These are phyloP conservation scores for Leptosomus discolor DNA, from an alignment of 2,113 vertebrate species.

Conservation along the genomic window DNA sequence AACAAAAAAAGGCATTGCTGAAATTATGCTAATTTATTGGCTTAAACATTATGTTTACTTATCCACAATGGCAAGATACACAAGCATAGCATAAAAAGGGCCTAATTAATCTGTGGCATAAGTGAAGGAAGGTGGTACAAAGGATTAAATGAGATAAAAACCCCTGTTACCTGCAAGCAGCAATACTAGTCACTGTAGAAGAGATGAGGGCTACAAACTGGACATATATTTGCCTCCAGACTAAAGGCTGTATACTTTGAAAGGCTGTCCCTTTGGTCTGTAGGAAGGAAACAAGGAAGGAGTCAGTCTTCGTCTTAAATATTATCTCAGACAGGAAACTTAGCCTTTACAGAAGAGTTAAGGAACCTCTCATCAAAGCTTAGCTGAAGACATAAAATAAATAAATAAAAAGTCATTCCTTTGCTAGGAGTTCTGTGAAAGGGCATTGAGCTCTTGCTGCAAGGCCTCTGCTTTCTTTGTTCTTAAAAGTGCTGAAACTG, in stretches of 20 bases:
- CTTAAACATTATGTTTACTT: neutral
- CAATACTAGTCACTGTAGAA: neutral
- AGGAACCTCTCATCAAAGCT: constrained; percentile 38
- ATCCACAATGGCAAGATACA: neutral
- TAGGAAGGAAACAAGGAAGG: constrained; percentile 29
- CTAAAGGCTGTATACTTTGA: neutral
- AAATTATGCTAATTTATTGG: neutral
- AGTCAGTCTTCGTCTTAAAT: neutral
- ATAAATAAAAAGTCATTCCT: constrained; percentile 23
- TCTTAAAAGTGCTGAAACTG: constrained; percentile 1
- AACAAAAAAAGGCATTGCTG: neutral
- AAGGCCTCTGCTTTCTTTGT: constrained; percentile 1
- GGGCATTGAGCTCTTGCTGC: neutral
- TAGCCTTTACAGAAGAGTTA: neutral
- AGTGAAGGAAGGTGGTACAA: neutral
- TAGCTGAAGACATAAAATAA: constrained; percentile 20
- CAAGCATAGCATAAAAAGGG: neutral
- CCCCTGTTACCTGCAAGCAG: neutral
- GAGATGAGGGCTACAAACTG: neutral
- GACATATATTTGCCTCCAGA: neutral
- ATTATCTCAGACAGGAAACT: constrained; percentile 22
- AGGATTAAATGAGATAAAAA: neutral
- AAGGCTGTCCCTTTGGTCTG: neutral
- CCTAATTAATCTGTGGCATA: neutral
- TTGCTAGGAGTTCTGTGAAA: constrained; percentile 1